These are phyloP conservation scores for Tenodera sinensis DNA, from an alignment of 2,888 invertebrate genomes.

Conservation along the genomic window DNA sequence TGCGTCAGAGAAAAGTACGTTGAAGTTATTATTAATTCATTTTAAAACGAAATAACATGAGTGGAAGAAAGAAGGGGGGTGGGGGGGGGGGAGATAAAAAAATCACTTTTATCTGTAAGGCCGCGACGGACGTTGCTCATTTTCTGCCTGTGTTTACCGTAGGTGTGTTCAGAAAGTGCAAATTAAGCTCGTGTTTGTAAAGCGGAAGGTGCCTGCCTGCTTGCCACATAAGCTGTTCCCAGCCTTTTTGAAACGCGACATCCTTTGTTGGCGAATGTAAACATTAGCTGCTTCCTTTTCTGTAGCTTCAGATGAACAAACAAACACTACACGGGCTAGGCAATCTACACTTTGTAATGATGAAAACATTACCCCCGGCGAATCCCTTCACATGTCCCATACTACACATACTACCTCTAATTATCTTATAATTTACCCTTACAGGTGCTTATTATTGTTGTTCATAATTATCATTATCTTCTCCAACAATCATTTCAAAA, in stretches of 20 bases:
- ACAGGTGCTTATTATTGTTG: no score
- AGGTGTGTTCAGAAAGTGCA: neutral
- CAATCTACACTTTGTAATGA: no score
- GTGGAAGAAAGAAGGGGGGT: neutral
- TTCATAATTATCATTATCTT: no score
- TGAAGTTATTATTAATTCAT: neutral
- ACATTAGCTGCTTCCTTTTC: no score
- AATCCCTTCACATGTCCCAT: no score
- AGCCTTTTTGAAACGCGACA: no score
- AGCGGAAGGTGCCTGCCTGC: neutral
- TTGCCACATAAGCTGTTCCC: neutral
- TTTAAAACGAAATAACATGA: neutral
- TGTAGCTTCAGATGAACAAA: no score
- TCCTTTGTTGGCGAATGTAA: neutral
- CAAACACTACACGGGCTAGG: no score
- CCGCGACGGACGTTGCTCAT: neutral
- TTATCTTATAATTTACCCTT: no score
- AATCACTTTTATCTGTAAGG: neutral
- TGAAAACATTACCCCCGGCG: no score
- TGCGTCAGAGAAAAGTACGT: neutral
- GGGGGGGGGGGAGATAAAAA: neutral
- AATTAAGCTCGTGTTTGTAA: neutral
- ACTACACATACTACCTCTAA: no score
- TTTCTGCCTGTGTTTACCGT: neutral
- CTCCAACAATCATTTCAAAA: no score